phyloP scores from a whole-genome alignment of 2,797 vertebrate genomes.

The Microhierax caerulescens region DNA sequence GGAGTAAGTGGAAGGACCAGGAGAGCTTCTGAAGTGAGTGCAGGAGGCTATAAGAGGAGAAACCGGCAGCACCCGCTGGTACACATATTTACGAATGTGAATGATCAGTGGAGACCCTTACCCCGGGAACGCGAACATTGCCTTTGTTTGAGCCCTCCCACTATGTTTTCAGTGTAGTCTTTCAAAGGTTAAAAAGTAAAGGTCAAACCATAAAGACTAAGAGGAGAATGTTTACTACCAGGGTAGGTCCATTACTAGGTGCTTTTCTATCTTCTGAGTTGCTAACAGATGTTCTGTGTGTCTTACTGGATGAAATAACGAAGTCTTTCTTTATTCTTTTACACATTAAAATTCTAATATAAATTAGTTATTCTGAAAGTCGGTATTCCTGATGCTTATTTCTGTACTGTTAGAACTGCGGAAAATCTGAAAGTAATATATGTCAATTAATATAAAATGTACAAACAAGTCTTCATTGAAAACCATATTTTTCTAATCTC shows the following conservation, averaged over 20 bases:
- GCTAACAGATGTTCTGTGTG: background rate
- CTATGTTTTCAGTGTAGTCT: background rate
- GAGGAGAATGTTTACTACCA: background rate
- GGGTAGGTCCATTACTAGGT: background rate
- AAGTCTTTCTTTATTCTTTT: background rate
- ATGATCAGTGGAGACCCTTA: background rate
- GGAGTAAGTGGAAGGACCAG: background rate
- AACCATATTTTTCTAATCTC: conserved; percentile 57
- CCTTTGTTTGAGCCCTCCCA: background rate
- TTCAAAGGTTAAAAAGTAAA: background rate
- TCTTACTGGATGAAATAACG: background rate
- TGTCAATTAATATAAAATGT: conserved; percentile 48
- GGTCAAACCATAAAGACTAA: background rate
- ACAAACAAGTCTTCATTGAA: conserved; percentile 26
- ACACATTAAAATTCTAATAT: background rate
- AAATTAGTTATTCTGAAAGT: background rate
- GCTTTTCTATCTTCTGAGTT: background rate
- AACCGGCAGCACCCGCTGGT: background rate
- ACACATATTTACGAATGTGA: background rate
- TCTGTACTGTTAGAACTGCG: background rate
- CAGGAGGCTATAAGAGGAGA: background rate
- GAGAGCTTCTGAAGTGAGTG: background rate
- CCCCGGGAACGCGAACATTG: background rate
- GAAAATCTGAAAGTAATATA: conserved; percentile 23
- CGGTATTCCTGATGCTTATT: background rate